Percentiles rank a stretch among this genome's conserved stretches.
Evolutionary conservation across 2,888 invertebrate genomes (phyloP).

Genomic region (Mellilla xanthometata): DNA sequence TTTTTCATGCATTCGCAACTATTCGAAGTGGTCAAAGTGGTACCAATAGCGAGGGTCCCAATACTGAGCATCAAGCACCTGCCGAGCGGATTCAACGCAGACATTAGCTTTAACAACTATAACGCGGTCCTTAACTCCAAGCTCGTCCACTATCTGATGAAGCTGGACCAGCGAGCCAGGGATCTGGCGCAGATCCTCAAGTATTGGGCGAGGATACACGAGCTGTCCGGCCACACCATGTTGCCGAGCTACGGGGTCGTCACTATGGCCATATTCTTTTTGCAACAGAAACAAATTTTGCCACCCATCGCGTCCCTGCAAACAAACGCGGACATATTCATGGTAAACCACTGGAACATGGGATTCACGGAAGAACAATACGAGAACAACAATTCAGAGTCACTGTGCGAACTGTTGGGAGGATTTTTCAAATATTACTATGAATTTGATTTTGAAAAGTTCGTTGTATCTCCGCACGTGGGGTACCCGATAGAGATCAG

Average conservation of each 20-base stretch:
- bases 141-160: slow-evolving; percentile 4
- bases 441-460: slow-evolving; percentile 4
- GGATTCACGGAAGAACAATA: neutral
- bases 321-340: neutral
- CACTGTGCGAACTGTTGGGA: slow-evolving; percentile 6
- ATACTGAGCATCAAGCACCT: slow-evolving; percentile 1
- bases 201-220: slow-evolving; percentile 12
- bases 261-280: slow-evolving; percentile 32
- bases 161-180: slow-evolving; percentile 4
- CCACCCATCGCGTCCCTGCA: slow-evolving; percentile 21
- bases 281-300: slow-evolving; percentile 28
- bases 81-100: slow-evolving; percentile 5
- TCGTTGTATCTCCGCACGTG: slow-evolving; percentile 5
- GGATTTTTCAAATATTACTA: slow-evolving; percentile 19
- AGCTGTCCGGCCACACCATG: neutral
- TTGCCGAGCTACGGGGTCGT: slow-evolving; percentile 16
- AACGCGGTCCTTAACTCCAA: slow-evolving; percentile 5
- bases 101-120: slow-evolving; percentile 6
- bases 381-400: neutral
- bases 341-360: neutral
- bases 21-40: neutral
- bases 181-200: slow-evolving; percentile 7
- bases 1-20: neutral
- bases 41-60: neutral
- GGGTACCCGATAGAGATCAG: slow-evolving; percentile 6